Percentiles rank a stretch among this genome's conserved stretches.
Evolutionary conservation across 2,797 vertebrate species (phyloP).

Genomic region (Pipistrellus nathusii): DNA sequence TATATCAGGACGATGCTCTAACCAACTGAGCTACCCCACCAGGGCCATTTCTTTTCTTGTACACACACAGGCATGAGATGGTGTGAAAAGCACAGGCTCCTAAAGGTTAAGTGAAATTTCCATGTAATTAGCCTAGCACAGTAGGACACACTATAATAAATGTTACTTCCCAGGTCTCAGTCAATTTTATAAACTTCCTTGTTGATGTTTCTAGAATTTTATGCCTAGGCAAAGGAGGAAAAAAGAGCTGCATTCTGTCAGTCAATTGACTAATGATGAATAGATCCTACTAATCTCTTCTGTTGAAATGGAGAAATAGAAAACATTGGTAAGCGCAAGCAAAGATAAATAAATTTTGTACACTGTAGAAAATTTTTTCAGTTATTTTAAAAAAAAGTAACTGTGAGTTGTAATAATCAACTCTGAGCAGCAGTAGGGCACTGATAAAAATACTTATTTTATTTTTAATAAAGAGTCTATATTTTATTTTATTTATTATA

Average conservation of each 20-base stretch:
- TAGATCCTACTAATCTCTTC: not conserved
- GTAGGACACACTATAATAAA: not conserved
- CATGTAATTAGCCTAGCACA: not conserved
- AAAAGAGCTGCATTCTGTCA: not conserved
- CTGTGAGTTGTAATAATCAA: constrained; percentile 4
- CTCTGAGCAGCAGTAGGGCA: not conserved
- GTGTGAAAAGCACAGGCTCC: not conserved
- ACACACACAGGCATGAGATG: not conserved
- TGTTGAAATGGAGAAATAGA: not conserved
- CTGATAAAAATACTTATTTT: constrained; percentile 44
- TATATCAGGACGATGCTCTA: not conserved
- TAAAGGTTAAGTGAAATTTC: not conserved
- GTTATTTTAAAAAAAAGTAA: not conserved
- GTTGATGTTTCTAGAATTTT: constrained; percentile 16
- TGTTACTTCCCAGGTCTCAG: not conserved
- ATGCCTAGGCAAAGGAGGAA: not conserved
- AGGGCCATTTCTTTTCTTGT: not conserved
- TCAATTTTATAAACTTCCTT: not conserved
- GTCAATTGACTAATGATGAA: not conserved
- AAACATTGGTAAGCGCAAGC: not conserved
- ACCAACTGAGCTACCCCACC: not conserved
- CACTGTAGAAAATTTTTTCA: not conserved
- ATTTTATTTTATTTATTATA: too few species aligned
- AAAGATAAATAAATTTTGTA: not conserved
- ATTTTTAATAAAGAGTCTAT: not conserved